Evolutionary conservation across 1,140 invertebrate species (phyloP).

Genomic region (Pararge aegeria): DNA sequence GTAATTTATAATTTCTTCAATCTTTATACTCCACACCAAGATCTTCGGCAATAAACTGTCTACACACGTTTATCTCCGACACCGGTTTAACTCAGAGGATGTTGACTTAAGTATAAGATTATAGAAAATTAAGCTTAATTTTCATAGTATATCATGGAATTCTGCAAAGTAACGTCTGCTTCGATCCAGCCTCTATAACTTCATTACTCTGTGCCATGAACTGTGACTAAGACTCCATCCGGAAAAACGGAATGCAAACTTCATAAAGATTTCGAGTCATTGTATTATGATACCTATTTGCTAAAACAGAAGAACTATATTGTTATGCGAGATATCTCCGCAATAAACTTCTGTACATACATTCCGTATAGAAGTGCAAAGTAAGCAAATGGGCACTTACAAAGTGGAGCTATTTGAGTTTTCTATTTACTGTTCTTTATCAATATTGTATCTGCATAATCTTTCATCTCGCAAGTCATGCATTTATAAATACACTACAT

Average conservation of each 20-base stretch:
- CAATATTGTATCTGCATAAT: neutral
- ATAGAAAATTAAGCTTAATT: no score
- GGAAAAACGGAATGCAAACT: slow-evolving; percentile 34
- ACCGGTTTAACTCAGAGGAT: no score
- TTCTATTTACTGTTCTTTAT: slow-evolving; percentile 7
- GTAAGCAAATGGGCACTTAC: slow-evolving; percentile 21
- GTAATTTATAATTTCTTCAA: no score
- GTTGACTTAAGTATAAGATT: no score
- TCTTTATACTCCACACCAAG: no score
- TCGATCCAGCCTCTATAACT: no score
- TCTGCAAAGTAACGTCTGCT: no score
- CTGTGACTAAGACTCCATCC: slow-evolving; percentile 6
- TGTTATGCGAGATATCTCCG: neutral
- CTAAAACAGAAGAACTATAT: neutral
- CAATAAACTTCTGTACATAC: slow-evolving; percentile 13
- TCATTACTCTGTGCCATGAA: slow-evolving; percentile 11
- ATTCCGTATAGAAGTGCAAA: slow-evolving; percentile 16
- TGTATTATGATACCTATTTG: slow-evolving; percentile 12
- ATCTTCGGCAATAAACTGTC: no score
- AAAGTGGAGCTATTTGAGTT: slow-evolving; percentile 18
- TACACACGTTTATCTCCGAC: no score
- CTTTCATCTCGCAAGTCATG: neutral
- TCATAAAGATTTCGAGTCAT: slow-evolving; percentile 9
- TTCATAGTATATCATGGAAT: no score
- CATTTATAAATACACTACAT: no score